phyloP scores from a whole-genome alignment of 1,140 invertebrate genomes.

The Trinorchestia longiramus region DNA sequence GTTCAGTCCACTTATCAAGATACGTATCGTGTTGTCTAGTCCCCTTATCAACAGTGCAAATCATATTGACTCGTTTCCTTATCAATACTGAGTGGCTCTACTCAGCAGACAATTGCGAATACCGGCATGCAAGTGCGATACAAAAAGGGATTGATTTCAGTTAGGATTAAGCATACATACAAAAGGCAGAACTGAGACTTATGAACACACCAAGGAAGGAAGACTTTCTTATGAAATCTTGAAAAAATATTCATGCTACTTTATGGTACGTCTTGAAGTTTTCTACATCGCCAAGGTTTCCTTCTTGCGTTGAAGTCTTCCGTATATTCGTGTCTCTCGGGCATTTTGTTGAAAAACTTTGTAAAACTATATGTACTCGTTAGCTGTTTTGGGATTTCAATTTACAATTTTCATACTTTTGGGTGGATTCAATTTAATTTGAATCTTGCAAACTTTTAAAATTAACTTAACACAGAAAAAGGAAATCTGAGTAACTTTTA shows the following conservation, averaged over 20 bases:
- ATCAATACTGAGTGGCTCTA: no score
- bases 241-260: neutral
- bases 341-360: neutral
- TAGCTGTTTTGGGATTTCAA: no score
- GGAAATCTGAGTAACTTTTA: no score
- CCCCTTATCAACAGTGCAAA: no score
- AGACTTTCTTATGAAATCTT: neutral
- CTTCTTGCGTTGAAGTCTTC: neutral
- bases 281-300: neutral
- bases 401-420: no score
- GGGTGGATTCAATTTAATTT: no score
- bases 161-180: neutral
- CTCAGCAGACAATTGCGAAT: neutral
- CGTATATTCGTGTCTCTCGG: neutral
- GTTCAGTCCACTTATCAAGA: no score
- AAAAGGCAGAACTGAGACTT: neutral
- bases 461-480: no score
- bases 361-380: no score
- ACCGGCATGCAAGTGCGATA: neutral
- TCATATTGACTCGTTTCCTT: no score
- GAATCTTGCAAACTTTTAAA: no score
- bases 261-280: neutral
- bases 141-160: neutral
- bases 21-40: no score
- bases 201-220: neutral